Conservation (phyloP, 2,888 invertebrate species). For the Xanthorhoe spadicearia region DNA sequence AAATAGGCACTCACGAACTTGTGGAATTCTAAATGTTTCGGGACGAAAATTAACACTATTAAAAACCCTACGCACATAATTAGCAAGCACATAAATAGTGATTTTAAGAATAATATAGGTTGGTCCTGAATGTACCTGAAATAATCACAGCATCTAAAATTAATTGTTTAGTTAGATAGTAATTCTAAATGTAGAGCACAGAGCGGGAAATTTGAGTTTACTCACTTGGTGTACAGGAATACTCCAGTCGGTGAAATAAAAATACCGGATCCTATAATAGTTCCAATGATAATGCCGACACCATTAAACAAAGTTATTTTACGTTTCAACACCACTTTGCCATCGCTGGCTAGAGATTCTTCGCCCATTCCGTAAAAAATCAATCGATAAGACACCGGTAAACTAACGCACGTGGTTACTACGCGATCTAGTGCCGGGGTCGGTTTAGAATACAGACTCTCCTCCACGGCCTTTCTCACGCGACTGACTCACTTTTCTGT, state of each 20-base stretch:
- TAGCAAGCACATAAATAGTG: too few species aligned
- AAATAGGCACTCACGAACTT: too few species aligned
- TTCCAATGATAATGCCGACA: conserved; percentile 94
- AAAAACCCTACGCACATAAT: too few species aligned
- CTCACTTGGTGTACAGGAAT: conserved; percentile 86
- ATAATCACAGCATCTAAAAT: too few species aligned
- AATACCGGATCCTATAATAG: conserved; percentile 96
- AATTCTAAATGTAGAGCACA: conserved; percentile 4
- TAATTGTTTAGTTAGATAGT: not conserved
- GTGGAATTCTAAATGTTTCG: too few species aligned
- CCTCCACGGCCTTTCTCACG: conserved; percentile 62
- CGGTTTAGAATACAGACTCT: conserved; percentile 46
- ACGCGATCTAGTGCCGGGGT: conserved; percentile 47
- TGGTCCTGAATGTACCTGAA: too few species aligned
- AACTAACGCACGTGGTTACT: conserved; percentile 69
- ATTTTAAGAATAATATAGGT: too few species aligned
- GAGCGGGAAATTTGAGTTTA: conserved; percentile 63
- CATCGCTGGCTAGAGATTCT: conserved; percentile 73
- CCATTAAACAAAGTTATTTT: conserved; percentile 94
- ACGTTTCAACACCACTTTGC: conserved; percentile 89
- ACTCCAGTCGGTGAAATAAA: conserved; percentile 96
- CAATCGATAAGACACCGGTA: conserved; percentile 70
- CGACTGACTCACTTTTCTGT: conserved; percentile 74
- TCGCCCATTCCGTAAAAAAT: conserved; percentile 82
- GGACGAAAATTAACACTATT: too few species aligned